Base-by-base conservation (phyloP, 2,888 invertebrate species). In the Trileptium ribeirensis region DNA sequence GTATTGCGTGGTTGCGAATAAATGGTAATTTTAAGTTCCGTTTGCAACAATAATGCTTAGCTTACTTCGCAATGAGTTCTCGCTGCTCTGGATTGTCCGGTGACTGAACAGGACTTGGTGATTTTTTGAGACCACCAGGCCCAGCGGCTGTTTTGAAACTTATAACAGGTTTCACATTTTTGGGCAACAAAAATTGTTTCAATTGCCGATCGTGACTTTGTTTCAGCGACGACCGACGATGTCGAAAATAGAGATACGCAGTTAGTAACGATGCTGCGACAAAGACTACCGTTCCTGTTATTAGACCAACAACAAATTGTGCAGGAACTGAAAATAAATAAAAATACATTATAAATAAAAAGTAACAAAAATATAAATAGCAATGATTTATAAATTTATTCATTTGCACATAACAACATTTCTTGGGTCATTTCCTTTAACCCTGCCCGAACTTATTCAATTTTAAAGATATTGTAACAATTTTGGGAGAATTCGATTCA, bases 91-190 rank as follows among this genome's bases (percentile, higher is more conserved):
- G 74, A 40, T 83, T 85, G 79, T 84, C 85, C 37, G 85, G 85
- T 34, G 85, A 83, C 82, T 86, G 86, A 29, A 87, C 83, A n/a
- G 86, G 87, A 74, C 85, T 85, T 38, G 85, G 84, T 24, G 82
- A 82, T 77, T 86, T 86, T 81, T 85, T 85, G 39, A 86, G 83
- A 15, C 86, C 86, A 36, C 85, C 85, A 3, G 86, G 86, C 24
- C 86, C 85, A 40, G 85, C 86, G 39, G 84, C 84, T 31, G 85
- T 83, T 70, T 85, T 85, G 79, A 85, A 84, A 78, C 85, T 84
- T 75, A 86, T 84, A 83, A 85, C 81, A 38, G 81, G 80, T 31
- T 75, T 81, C 64, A 74, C 40, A 39, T 78, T 78, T 80, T 78
- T 80, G 64, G 51, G 77, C 19, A 64, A n/a, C 39, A 82, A 24